Conservation (phyloP, 1,140 invertebrate species). For the Parasteatoda tepidariorum region DNA sequence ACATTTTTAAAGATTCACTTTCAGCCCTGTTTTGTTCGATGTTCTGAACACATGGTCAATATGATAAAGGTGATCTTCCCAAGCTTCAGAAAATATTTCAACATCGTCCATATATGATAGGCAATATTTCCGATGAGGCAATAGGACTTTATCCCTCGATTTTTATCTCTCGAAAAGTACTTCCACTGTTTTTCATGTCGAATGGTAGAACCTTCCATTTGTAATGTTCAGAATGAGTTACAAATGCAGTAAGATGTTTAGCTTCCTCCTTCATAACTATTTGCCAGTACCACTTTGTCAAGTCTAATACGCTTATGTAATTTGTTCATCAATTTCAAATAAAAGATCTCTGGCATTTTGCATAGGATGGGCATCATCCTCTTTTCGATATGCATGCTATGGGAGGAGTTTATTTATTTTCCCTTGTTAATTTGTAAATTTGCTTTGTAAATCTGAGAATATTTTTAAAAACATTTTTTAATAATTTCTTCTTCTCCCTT, state of each 20-base stretch:
- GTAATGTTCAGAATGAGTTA: constrained; percentile 66
- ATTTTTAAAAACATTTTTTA: too few relatives aligned
- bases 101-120: not conserved
- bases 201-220: not conserved
- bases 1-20: not conserved
- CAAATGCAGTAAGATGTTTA: constrained; percentile 70
- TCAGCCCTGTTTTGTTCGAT: not conserved
- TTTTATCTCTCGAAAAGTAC: not conserved
- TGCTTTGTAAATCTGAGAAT: too few relatives aligned
- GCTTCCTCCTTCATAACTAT: constrained; percentile 65
- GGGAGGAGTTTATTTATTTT: constrained; percentile 70
- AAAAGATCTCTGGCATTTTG: constrained; percentile 69
- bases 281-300: constrained; percentile 70
- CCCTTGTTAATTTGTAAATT: too few relatives aligned
- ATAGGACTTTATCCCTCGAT: not conserved
- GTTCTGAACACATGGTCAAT: not conserved
- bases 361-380: constrained; percentile 71
- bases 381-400: constrained; percentile 68
- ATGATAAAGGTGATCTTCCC: not conserved
- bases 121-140: not conserved
- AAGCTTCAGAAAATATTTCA: not conserved
- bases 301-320: constrained; percentile 70
- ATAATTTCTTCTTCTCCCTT: too few relatives aligned
- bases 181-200: not conserved
- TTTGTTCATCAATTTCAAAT: constrained; percentile 65